phyloP scores from a whole-genome alignment of 2,797 vertebrate species.

The Enteromius treurensis region DNA sequence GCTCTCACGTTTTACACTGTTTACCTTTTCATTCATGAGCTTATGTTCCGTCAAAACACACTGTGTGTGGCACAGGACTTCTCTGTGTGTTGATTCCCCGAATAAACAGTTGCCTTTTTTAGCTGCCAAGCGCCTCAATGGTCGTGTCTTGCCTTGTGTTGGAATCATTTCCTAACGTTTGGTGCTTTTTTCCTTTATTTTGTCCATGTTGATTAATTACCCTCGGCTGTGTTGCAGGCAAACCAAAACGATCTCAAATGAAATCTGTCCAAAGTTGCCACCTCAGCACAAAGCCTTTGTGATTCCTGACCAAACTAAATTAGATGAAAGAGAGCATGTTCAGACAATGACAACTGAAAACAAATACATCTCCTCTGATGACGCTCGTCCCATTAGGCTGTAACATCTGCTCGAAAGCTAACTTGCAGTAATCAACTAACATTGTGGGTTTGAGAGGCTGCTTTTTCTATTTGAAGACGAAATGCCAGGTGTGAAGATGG shows the following conservation, averaged over 20 bases:
- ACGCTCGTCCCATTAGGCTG: conserved; percentile 1
- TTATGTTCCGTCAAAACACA: conserved; percentile 45
- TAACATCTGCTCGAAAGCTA: conserved; percentile 44
- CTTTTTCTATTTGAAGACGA: conserved; percentile 37
- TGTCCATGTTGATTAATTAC: conserved; percentile 10
- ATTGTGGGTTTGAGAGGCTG: conserved; percentile 34
- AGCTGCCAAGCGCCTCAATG: conserved; percentile 14
- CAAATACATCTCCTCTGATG: conserved; percentile 33
- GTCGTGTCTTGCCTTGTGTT: not conserved
- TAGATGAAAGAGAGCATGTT: conserved; percentile 9
- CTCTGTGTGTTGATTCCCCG: conserved; percentile 24
- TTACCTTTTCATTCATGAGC: conserved; percentile 44
- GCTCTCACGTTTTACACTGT: conserved; percentile 41
- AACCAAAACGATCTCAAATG: not conserved
- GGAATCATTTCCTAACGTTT: not conserved
- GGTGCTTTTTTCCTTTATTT: not conserved
- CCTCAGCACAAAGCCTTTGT: conserved; percentile 11
- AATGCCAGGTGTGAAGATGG: conserved; percentile 23
- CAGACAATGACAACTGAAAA: conserved; percentile 19
- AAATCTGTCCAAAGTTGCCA: conserved; percentile 18
- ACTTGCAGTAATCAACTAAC: conserved; percentile 14
- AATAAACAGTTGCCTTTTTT: conserved; percentile 44
- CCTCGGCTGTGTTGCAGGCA: not conserved
- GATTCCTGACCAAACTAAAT: conserved; percentile 19
- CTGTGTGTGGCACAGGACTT: conserved; percentile 41